Conservation (phyloP, 2,888 invertebrate species). For the Acronicta alni region DNA sequence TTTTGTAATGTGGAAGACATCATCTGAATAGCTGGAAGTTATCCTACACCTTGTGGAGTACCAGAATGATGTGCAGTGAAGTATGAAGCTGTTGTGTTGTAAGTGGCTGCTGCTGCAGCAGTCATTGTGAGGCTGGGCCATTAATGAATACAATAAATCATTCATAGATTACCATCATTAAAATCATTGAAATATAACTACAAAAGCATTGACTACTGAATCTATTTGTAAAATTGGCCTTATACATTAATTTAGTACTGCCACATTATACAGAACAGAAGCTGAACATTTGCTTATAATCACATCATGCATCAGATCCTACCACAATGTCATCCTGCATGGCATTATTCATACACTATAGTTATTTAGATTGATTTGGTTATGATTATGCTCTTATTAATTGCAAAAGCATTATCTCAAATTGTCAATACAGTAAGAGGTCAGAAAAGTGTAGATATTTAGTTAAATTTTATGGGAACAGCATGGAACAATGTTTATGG, state of each 20-base stretch:
- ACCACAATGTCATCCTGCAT: background rate
- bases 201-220: background rate
- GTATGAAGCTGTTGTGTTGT: slow-evolving; percentile 20
- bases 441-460: background rate
- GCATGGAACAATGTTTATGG: background rate
- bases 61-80: slow-evolving; percentile 11
- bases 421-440: too few relatives aligned
- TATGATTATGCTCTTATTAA: background rate
- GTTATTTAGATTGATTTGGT: slow-evolving; percentile 8
- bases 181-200: slow-evolving; percentile 6
- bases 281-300: background rate
- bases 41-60: slow-evolving; percentile 12
- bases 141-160: slow-evolving; percentile 1
- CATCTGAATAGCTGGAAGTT: slow-evolving; percentile 6
- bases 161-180: slow-evolving; percentile 3
- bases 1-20: slow-evolving; percentile 19
- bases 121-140: background rate
- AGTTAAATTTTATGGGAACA: background rate
- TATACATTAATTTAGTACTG: background rate
- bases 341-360: background rate
- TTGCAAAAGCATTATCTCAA: background rate
- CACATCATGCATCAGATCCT: background rate
- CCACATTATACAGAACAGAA: slow-evolving; percentile 10
- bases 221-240: background rate
- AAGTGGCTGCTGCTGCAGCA: slow-evolving; percentile 31